Percentiles rank a stretch among this genome's conserved stretches.
These are phyloP conservation scores for Campoletis sonorensis DNA, from an alignment of 1,140 invertebrate genomes.

Conservation along the genomic window DNA sequence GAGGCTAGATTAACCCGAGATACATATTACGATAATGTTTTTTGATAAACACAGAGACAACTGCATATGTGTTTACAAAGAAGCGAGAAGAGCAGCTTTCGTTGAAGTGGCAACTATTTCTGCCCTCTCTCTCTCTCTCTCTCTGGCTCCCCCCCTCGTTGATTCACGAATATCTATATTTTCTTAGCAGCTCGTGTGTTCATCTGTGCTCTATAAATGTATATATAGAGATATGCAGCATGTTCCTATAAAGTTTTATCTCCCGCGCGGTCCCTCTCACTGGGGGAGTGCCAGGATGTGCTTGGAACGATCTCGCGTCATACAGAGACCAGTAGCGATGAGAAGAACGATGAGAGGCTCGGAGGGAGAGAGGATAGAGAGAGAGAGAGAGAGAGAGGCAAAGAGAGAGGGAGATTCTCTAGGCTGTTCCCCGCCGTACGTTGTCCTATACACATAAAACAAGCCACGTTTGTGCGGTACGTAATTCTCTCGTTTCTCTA, in stretches of 20 bases:
- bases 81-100: constrained; percentile 33
- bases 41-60: not conserved
- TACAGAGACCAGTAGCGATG: constrained; percentile 57
- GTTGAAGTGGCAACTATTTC: constrained; percentile 32
- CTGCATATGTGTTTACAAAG: not conserved
- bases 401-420: constrained; percentile 3
- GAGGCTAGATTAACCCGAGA: no score
- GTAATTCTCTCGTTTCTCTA: constrained; percentile 5
- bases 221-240: no score
- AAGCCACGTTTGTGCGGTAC: not conserved
- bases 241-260: constrained; percentile 34
- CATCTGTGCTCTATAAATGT: constrained; percentile 34
- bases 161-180: constrained; percentile 30
- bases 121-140: no score
- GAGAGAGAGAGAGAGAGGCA: constrained; percentile 39
- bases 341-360: constrained; percentile 5
- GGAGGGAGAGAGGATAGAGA: constrained; percentile 28
- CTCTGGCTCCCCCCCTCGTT: no score
- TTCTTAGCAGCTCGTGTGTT: constrained; percentile 40
- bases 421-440: constrained; percentile 23
- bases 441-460: constrained; percentile 30
- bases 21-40: no score
- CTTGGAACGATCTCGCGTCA: constrained; percentile 72
- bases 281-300: constrained; percentile 76
- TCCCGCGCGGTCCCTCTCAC: constrained; percentile 62